Evolutionary conservation across 2,888 invertebrate species (phyloP).

Genomic region (Gortyna flavago): DNA sequence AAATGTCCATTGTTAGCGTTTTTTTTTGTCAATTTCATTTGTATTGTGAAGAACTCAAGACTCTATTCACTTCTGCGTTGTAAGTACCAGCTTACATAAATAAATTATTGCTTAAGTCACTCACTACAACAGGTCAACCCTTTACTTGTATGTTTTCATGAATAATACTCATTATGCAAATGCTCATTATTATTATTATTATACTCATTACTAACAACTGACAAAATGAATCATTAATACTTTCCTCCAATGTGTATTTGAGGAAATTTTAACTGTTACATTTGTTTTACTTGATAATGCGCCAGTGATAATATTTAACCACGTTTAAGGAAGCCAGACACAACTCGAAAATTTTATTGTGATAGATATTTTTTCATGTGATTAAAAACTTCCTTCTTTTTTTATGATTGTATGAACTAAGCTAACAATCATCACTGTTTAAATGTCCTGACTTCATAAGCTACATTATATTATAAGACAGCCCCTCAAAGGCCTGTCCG

Average conservation of each 20-base stretch:
- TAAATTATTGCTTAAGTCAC: neutral
- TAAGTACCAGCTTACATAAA: neutral
- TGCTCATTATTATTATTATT: no score
- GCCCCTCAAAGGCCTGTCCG: neutral
- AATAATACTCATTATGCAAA: neutral
- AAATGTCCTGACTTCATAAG: neutral
- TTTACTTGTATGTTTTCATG: slow-evolving; percentile 9
- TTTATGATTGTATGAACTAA: neutral
- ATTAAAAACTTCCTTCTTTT: neutral
- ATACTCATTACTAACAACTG: neutral
- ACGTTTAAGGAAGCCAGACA: neutral
- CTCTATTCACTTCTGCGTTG: neutral
- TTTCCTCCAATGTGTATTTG: slow-evolving; percentile 5
- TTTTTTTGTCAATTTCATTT: neutral
- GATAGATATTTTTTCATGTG: neutral
- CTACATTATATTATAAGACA: neutral
- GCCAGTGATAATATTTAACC: neutral
- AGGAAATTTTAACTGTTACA: slow-evolving; percentile 7
- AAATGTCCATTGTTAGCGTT: no score
- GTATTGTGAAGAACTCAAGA: neutral
- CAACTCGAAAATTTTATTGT: neutral
- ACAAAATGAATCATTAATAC: neutral
- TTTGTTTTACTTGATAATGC: neutral
- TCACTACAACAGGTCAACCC: neutral
- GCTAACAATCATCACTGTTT: neutral